A percentile compares a stretch with the other conserved stretches of the same genome.
phyloP scores from a whole-genome alignment of 2,888 invertebrate genomes.

The Lamellibrachia satsuma region DNA sequence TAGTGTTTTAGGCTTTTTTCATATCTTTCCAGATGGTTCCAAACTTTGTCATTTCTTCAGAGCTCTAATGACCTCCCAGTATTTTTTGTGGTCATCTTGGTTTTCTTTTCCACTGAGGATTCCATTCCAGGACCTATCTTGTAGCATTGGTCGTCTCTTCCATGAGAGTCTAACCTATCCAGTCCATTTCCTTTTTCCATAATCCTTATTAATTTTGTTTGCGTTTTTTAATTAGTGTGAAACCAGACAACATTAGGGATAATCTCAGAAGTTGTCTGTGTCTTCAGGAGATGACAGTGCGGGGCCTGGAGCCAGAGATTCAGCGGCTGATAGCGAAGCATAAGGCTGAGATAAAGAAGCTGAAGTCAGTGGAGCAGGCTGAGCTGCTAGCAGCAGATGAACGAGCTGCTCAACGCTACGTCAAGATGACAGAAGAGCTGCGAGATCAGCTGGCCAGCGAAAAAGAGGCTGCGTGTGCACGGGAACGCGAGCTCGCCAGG shows the following conservation, averaged over 20 bases:
- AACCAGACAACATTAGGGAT: neutral
- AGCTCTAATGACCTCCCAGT: too few species aligned
- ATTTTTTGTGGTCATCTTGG: too few species aligned
- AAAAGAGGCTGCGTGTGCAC: slow-evolving; percentile 63
- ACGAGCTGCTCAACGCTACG: slow-evolving; percentile 50
- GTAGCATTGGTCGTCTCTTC: too few species aligned
- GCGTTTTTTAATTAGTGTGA: too few species aligned
- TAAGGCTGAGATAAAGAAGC: slow-evolving; percentile 63
- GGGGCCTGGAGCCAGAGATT: slow-evolving; percentile 66
- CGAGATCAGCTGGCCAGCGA: slow-evolving; percentile 64
- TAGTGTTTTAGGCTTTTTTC: too few species aligned
- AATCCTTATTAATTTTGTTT: too few species aligned
- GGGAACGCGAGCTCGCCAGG: slow-evolving; percentile 63
- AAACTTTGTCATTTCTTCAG: too few species aligned
- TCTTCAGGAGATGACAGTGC: slow-evolving; percentile 65
- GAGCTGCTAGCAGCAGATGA: slow-evolving; percentile 65
- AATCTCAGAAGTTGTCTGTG: neutral
- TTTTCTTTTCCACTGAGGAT: too few species aligned
- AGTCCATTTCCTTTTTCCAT: too few species aligned
- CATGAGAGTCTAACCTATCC: too few species aligned
- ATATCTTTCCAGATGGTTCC: too few species aligned
- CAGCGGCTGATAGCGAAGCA: slow-evolving; percentile 66
- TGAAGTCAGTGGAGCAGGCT: slow-evolving; percentile 64
- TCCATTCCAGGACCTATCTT: too few species aligned
- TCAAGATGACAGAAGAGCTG: slow-evolving; percentile 64